A percentile compares a stretch with the other conserved stretches of the same genome.
Evolutionary conservation across 2,113 vertebrate genomes (phyloP).

Genomic region (Chlamydotis undulata): DNA sequence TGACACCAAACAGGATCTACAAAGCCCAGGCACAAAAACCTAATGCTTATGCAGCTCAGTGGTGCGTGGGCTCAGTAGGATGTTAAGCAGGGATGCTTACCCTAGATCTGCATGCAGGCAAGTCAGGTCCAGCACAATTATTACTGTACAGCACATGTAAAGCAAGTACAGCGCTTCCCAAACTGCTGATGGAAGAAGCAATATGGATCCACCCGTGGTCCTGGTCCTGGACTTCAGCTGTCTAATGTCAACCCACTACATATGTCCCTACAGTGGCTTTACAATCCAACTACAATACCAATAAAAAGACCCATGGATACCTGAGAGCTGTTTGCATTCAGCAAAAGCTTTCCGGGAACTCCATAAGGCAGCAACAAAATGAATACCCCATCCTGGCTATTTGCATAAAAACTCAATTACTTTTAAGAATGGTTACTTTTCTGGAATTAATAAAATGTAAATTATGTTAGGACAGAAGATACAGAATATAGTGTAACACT

Average conservation of each 20-base stretch:
- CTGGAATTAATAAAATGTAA: neutral
- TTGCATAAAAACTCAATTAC: neutral
- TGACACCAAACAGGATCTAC: neutral
- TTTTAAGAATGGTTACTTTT: neutral
- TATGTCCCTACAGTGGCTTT: neutral
- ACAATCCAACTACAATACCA: neutral
- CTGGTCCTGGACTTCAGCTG: neutral
- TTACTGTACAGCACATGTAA: neutral
- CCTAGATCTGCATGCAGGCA: neutral
- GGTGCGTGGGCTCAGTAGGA: fast-evolving
- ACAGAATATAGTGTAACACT: neutral
- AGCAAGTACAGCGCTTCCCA: neutral
- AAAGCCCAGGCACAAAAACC: neutral
- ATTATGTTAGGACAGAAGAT: neutral
- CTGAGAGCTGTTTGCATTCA: neutral
- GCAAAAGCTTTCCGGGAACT: neutral
- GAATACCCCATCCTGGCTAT: neutral
- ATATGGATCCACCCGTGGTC: neutral
- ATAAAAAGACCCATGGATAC: neutral
- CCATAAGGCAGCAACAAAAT: neutral
- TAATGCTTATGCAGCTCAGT: neutral
- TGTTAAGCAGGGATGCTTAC: neutral
- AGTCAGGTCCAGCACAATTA: neutral
- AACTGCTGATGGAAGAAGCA: neutral
- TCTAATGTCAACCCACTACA: neutral